Evolutionary conservation across 2,797 vertebrate genomes (phyloP), one percentile per base, ranked within the genome.

Genomic region (Enteromius viviparus): DNA sequence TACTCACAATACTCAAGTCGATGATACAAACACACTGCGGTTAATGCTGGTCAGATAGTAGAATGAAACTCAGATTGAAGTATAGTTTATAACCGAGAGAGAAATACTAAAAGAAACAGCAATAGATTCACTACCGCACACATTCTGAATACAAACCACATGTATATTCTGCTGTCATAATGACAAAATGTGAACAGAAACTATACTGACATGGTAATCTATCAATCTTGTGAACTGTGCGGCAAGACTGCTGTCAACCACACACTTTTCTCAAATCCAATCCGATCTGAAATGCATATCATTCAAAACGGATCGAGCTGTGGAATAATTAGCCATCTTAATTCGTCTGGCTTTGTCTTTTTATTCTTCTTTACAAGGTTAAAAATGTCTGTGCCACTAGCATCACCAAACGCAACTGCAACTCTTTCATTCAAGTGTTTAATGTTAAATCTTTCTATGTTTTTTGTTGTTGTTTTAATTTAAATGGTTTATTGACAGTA

Each of bases 131-230:
- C 23, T 37, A 45, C 29, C 2, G 2, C 32, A 51, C 45, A 53
- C 4, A 10, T 64, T 74, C 64, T 53, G 29, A 81, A 75, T 74
- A 74, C 26, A 51, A 34, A 49, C 21, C 26, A 32, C 2, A 21
- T 47, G 26, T 64, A 72, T 64, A 64, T 62, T 81, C 80, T 37
- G 85, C 89, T 88, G 85, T 88, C 92, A 91, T 88, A 89, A 84
- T 80, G 88, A 86, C 88, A 65, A 37, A 75, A 81, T 64, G 80
- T 74, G 70, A 74, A 74, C 70, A 26, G 58, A 74, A 81, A 65
- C 45, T 64, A 19, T 19, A 81, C n/a, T 65, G 80, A 81, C 58
- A 74, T 51, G 70, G 58, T 64, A 62, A 74, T 81, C 70, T 26
- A 65, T 81, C 80, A 81, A 19, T 81, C 21, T 62, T 15, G 6